Percentiles rank a stretch among this genome's conserved stretches.
Evolutionary conservation across 2,797 vertebrate genomes (phyloP).

Genomic region (Lepilemur septentrionalis): DNA sequence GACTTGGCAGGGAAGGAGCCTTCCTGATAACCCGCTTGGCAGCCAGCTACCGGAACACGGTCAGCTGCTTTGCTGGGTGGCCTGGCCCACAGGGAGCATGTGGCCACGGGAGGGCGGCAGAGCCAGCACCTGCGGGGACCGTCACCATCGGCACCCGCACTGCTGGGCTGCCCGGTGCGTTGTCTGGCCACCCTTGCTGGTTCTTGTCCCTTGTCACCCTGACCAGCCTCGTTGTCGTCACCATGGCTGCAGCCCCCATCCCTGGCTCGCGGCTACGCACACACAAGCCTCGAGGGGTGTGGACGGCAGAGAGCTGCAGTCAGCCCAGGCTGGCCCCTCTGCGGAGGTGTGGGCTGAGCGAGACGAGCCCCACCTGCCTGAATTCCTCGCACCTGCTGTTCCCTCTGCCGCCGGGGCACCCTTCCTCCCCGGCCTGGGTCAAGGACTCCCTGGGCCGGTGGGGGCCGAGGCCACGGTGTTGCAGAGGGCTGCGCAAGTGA

Average conservation of each 20-base stretch:
- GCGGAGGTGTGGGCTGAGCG: neutral
- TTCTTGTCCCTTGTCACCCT: neutral
- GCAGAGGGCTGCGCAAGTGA: neutral
- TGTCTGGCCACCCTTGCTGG: neutral
- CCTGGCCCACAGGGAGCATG: neutral
- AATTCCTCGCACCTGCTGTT: neutral
- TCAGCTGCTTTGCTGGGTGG: neutral
- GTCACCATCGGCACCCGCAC: neutral
- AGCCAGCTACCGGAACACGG: neutral
- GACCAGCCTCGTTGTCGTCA: accelerated
- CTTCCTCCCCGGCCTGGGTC: neutral
- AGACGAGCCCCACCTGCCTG: neutral
- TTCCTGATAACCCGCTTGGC: neutral
- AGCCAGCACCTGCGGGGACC: neutral
- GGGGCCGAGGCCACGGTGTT: neutral
- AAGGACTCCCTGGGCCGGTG: neutral
- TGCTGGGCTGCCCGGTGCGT: neutral
- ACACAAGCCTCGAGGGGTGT: neutral
- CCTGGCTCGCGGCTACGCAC: neutral
- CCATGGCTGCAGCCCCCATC: neutral
- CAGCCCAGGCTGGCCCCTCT: neutral
- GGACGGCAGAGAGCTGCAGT: accelerated
- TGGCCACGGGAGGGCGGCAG: neutral
- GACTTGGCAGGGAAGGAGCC: neutral
- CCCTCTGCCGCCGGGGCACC: neutral